Conservation (phyloP, 2,797 vertebrate genomes). For the Gallinago solitaria region DNA sequence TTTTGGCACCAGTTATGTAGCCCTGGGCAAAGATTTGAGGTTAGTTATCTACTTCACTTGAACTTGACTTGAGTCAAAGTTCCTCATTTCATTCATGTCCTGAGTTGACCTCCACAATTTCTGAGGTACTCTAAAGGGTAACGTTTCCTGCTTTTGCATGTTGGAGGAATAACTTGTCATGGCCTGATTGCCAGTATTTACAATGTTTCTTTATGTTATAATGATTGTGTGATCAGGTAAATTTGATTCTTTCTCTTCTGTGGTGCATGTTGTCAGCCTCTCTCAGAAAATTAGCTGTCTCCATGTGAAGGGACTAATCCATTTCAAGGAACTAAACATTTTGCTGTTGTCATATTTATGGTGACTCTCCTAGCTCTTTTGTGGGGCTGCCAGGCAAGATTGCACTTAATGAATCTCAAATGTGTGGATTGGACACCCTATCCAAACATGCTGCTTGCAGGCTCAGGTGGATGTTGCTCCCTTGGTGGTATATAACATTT, state of each 20-base stretch:
- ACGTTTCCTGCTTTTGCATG: neutral
- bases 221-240: neutral
- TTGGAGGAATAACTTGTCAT: constrained; percentile 8
- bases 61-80: neutral
- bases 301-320: neutral
- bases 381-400: neutral
- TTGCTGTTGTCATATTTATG: neutral
- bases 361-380: neutral
- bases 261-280: neutral
- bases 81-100: constrained; percentile 29
- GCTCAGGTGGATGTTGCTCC: neutral
- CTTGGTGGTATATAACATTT: neutral
- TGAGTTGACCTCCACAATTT: neutral
- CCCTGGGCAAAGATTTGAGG: constrained; percentile 5
- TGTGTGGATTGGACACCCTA: neutral
- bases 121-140: neutral
- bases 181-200: constrained; percentile 15
- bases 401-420: neutral
- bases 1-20: neutral
- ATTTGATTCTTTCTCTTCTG: neutral
- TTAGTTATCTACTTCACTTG: constrained; percentile 13
- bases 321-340: neutral
- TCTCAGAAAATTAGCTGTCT: neutral
- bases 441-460: neutral
- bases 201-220: neutral